These are phyloP conservation scores for Pecten maximus DNA, from an alignment of 2,888 invertebrate genomes.

Conservation along the genomic window DNA sequence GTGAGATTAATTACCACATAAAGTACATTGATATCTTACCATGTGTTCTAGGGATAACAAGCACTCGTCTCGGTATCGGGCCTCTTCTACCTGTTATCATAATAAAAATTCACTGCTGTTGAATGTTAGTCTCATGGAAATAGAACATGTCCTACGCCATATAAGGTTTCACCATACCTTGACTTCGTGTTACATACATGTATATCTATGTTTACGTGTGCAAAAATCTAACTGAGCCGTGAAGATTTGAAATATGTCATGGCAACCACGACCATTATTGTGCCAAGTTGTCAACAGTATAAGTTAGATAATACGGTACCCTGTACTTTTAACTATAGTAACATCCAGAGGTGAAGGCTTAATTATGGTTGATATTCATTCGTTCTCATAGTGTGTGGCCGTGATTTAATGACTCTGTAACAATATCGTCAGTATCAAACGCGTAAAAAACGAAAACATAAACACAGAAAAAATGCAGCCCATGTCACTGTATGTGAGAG, in stretches of 20 bases:
- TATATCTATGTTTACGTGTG: not conserved
- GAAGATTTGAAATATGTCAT: conserved; percentile 21
- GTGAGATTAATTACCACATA: conserved; percentile 2
- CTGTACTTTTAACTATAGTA: not conserved
- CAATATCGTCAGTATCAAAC: not conserved
- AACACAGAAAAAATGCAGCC: not conserved
- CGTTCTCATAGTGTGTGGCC: not conserved
- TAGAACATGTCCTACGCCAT: not conserved
- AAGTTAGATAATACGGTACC: not conserved
- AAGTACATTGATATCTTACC: not conserved
- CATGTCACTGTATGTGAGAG: not conserved
- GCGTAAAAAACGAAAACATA: not conserved
- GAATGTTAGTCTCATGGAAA: not conserved
- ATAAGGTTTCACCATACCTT: not conserved
- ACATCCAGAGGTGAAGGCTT: not conserved
- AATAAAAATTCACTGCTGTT: not conserved
- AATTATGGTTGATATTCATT: conserved; percentile 4
- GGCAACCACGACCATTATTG: not conserved
- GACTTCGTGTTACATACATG: not conserved
- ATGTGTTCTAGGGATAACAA: not conserved
- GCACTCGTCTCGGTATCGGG: not conserved
- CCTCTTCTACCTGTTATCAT: not conserved
- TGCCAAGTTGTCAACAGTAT: not conserved
- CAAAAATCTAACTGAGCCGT: not conserved
- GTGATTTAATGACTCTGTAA: not conserved